phyloP scores from a whole-genome alignment of 2,888 invertebrate species.

The Taphrorychus bicolor region DNA sequence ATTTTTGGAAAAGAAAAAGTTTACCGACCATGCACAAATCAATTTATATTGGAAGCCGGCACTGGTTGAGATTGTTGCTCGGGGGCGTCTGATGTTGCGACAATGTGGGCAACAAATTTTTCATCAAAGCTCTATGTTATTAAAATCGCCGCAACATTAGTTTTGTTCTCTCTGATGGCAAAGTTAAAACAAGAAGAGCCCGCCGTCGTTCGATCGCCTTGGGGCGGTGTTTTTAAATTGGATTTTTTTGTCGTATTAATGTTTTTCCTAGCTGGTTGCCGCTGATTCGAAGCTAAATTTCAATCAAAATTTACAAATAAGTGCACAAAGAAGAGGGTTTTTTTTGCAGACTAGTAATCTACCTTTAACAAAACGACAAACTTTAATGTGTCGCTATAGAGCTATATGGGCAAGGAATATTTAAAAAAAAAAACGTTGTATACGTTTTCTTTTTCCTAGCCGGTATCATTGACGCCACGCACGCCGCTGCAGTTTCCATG shows the following conservation, averaged over 20 bases:
- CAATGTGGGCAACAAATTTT: conserved; percentile 2
- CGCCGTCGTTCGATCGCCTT: not conserved
- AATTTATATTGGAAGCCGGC: not conserved
- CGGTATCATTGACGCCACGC: too few species aligned
- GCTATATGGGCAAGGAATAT: too few species aligned
- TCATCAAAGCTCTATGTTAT: conserved; percentile 14
- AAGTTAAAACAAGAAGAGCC: conserved; percentile 1
- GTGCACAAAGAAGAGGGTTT: too few species aligned
- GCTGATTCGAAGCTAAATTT: conserved; percentile 6
- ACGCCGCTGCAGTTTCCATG: too few species aligned
- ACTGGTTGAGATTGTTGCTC: not conserved
- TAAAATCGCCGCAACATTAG: conserved; percentile 20
- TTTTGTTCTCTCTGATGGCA: conserved; percentile 17
- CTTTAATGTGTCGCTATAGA: too few species aligned
- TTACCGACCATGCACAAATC: too few species aligned
- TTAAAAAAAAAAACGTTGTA: too few species aligned
- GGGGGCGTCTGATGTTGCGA: conserved; percentile 5
- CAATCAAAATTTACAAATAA: conserved; percentile 12
- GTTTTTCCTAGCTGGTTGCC: conserved; percentile 1
- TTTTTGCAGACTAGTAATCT: too few species aligned
- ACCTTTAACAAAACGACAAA: too few species aligned
- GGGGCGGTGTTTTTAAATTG: conserved; percentile 19
- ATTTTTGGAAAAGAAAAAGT: too few species aligned
- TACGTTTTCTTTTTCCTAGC: too few species aligned
- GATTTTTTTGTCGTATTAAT: conserved; percentile 5